A percentile compares a stretch with the other conserved stretches of the same genome.
phyloP scores from a whole-genome alignment of 1,140 invertebrate species.

The Drosophila parvula region DNA sequence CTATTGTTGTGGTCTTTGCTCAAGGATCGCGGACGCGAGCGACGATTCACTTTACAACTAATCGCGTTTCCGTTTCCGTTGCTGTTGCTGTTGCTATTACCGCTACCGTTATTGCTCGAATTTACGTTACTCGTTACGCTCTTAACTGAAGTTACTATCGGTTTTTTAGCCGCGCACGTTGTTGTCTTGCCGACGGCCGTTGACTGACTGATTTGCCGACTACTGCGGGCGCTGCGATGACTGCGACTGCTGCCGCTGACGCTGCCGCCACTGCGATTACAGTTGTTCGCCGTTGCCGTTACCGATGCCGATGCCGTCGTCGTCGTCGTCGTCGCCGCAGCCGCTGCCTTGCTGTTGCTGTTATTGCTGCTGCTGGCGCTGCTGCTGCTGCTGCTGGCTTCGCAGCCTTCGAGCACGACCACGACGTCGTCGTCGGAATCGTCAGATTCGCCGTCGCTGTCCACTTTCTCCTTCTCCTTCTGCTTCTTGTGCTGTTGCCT shows the following conservation, averaged over 20 bases:
- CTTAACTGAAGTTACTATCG: constrained; percentile 24
- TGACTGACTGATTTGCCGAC: constrained; percentile 81
- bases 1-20: constrained; percentile 58
- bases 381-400: constrained; percentile 49
- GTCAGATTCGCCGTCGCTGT: constrained; percentile 55
- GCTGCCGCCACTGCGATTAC: constrained; percentile 50
- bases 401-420: constrained; percentile 71
- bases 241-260: constrained; percentile 56
- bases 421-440: constrained; percentile 78
- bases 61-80: constrained; percentile 84
- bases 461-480: constrained; percentile 51
- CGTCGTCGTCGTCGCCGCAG: constrained; percentile 20
- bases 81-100: constrained; percentile 14
- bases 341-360: constrained; percentile 45
- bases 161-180: constrained; percentile 82
- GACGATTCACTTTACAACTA: constrained; percentile 84
- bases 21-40: constrained; percentile 74
- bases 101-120: constrained; percentile 26
- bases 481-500: constrained; percentile 37
- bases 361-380: constrained; percentile 13
- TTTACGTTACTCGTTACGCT: constrained; percentile 25
- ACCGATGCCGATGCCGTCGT: constrained; percentile 25
- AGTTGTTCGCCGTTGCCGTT: constrained; percentile 29
- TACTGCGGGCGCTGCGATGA: constrained; percentile 68
- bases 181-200: constrained; percentile 83